Conservation (phyloP, 2,888 invertebrate genomes). For the Macrosoma leucophasiata region DNA sequence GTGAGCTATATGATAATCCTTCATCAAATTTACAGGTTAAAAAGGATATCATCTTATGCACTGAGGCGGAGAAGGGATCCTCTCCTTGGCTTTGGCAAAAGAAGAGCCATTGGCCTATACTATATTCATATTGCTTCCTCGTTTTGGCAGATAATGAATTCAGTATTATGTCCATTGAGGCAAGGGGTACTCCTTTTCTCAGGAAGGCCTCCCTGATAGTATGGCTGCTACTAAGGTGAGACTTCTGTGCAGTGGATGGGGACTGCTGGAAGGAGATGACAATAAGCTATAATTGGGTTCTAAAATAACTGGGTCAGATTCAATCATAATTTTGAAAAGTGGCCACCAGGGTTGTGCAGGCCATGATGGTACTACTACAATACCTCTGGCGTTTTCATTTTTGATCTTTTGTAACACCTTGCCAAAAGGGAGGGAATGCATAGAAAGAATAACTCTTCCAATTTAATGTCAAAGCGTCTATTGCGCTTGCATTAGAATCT, state of each 20-base stretch:
- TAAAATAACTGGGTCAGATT: constrained; percentile 1
- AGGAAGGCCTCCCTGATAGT: constrained; percentile 9
- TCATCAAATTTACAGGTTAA: constrained; percentile 1
- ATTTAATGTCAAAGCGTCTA: constrained; percentile 16
- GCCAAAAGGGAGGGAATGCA: constrained; percentile 19
- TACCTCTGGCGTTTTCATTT: constrained; percentile 13
- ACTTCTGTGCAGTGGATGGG: constrained; percentile 4
- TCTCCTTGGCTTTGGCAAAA: constrained; percentile 5
- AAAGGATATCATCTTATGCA: constrained; percentile 5
- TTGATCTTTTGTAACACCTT: constrained; percentile 18
- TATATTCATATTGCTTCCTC: constrained; percentile 10
- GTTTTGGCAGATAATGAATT: constrained; percentile 8
- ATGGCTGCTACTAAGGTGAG: constrained; percentile 10
- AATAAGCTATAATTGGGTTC: constrained; percentile 1
- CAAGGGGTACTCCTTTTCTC: constrained; percentile 1
- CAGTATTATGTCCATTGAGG: constrained; percentile 12
- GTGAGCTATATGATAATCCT: constrained; percentile 5
- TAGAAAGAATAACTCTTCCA: constrained; percentile 15
- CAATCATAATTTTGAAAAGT: background rate
- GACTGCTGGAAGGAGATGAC: background rate
- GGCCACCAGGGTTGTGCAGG: constrained; percentile 12
- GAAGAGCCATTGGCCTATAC: constrained; percentile 4
- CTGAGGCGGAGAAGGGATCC: background rate
- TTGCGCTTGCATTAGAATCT: constrained; percentile 8
- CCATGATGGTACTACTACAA: constrained; percentile 18